Percentiles rank a stretch among this genome's conserved stretches.
Evolutionary conservation across 2,797 vertebrate genomes (phyloP).

Genomic region (Hyperoplus immaculatus): DNA sequence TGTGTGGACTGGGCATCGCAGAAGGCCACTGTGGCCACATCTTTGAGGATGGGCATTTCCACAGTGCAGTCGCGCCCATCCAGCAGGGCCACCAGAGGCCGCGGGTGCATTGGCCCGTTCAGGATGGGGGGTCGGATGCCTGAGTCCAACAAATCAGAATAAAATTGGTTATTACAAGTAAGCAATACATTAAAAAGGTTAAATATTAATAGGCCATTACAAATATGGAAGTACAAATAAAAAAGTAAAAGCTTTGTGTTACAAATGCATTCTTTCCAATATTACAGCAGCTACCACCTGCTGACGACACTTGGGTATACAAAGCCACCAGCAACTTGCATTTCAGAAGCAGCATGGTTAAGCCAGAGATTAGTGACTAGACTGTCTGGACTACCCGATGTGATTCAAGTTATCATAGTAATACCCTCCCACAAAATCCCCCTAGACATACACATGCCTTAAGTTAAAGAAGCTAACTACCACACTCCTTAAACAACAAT

Average conservation of each 20-base stretch:
- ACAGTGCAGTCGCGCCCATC: constrained; percentile 92
- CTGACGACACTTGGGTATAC: too few relatives aligned
- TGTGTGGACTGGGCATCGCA: constrained; percentile 94
- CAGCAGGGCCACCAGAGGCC: constrained; percentile 89
- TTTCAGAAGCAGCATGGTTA: constrained; percentile 23
- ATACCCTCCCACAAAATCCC: constrained; percentile 32
- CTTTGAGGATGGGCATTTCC: constrained; percentile 93
- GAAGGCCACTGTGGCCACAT: constrained; percentile 93
- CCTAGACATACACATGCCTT: constrained; percentile 32
- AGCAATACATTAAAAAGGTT: neutral
- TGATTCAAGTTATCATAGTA: constrained; percentile 39
- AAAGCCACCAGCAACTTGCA: constrained; percentile 1
- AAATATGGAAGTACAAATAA: neutral
- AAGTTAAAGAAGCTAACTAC: constrained; percentile 32
- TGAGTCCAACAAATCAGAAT: constrained; percentile 47
- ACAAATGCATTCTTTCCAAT: neutral
- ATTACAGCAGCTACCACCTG: neutral
- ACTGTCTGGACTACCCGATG: constrained; percentile 27
- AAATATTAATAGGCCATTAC: neutral
- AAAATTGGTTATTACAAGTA: neutral
- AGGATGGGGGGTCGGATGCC: constrained; percentile 92
- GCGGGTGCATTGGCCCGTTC: constrained; percentile 91
- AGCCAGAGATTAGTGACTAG: constrained; percentile 50
- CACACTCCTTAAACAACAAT: constrained; percentile 46
- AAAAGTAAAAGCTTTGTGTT: neutral